These are phyloP conservation scores for Sialis lutaria DNA, from an alignment of 2,888 invertebrate species.

Conservation along the genomic window DNA sequence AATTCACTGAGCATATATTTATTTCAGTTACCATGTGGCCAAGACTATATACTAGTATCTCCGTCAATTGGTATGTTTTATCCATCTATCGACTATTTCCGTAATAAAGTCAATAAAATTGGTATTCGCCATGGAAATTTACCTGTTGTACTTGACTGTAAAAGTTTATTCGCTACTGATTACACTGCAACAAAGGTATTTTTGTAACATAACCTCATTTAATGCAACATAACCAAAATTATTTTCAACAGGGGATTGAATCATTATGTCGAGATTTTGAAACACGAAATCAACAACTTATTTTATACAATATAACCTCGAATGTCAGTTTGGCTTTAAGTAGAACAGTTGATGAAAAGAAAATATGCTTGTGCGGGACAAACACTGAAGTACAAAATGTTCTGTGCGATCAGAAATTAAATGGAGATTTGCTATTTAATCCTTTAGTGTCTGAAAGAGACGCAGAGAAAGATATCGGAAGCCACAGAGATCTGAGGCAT, in stretches of 20 bases:
- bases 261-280: slow-evolving; percentile 36
- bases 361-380: not conserved
- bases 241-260: slow-evolving; percentile 32
- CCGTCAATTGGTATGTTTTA: slow-evolving; percentile 52
- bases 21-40: slow-evolving; percentile 25
- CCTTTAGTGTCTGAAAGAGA: not conserved
- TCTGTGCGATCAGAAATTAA: not conserved
- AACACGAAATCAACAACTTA: slow-evolving; percentile 28
- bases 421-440: not conserved
- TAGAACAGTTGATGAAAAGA: not conserved
- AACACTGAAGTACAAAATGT: not conserved
- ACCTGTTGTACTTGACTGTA: slow-evolving; percentile 45
- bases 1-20: not conserved
- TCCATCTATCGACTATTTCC: slow-evolving; percentile 48
- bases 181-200: slow-evolving; percentile 44
- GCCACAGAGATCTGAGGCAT: not conserved
- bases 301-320: slow-evolving; percentile 27
- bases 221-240: not conserved
- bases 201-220: not conserved
- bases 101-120: slow-evolving; percentile 33
- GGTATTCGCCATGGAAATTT: slow-evolving; percentile 26
- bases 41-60: slow-evolving; percentile 37
- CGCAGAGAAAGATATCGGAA: not conserved
- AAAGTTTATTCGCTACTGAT: slow-evolving; percentile 44
- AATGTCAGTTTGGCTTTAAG: slow-evolving; percentile 10